phyloP scores from a whole-genome alignment of 2,113 vertebrate species.

The Rana temporaria region DNA sequence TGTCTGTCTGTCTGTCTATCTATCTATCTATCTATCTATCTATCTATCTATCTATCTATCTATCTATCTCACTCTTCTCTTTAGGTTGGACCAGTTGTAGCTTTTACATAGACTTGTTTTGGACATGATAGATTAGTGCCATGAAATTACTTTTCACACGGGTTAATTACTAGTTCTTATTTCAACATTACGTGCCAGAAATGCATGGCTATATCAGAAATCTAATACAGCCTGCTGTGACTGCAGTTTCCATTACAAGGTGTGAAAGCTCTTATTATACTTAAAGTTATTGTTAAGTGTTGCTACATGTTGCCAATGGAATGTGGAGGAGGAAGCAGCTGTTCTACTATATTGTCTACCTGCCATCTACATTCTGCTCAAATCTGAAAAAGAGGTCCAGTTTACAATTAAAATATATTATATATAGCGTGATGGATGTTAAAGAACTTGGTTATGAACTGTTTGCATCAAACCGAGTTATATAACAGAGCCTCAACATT shows the following conservation, averaged over 20 bases:
- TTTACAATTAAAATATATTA: too few relatives aligned
- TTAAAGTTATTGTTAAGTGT: conserved; percentile 7
- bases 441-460: too few relatives aligned
- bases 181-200: conserved; percentile 21
- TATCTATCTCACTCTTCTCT: too few relatives aligned
- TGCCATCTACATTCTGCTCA: background rate
- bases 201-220: conserved; percentile 19
- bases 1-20: too few relatives aligned
- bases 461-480: too few relatives aligned
- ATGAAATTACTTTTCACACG: conserved; percentile 29
- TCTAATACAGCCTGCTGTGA: conserved; percentile 11
- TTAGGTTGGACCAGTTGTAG: too few relatives aligned
- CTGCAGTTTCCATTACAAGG: conserved; percentile 26
- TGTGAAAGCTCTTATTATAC: conserved; percentile 3
- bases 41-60: too few relatives aligned
- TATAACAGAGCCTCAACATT: too few relatives aligned
- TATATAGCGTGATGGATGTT: too few relatives aligned
- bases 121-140: background rate
- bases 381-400: too few relatives aligned
- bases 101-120: too few relatives aligned
- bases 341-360: background rate
- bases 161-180: conserved; percentile 32
- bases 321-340: background rate
- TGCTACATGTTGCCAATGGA: conserved; percentile 4
- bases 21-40: too few relatives aligned